Percentiles rank a stretch among this genome's conserved stretches.
Evolutionary conservation across 1,140 invertebrate genomes (phyloP).

Genomic region (Drosophila lacteicornis): DNA sequence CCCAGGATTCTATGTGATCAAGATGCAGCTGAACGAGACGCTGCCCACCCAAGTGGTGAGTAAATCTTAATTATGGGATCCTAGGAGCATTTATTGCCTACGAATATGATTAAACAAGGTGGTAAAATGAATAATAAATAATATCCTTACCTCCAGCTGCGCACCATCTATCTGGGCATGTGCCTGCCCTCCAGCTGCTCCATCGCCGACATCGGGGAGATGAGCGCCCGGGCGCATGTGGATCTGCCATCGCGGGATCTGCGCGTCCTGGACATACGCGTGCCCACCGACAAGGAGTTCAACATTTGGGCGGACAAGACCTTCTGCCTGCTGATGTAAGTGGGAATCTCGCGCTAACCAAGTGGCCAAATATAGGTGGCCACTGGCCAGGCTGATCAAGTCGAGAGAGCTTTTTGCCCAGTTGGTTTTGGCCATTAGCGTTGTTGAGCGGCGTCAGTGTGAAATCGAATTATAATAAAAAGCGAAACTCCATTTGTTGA

Average conservation of each 20-base stretch:
- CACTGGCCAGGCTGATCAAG: background rate
- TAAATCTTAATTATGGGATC: conserved; percentile 8
- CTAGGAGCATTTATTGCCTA: too few relatives aligned
- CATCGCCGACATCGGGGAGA: conserved; percentile 86
- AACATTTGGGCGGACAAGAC: conserved; percentile 88
- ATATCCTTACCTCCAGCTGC: conserved; percentile 76
- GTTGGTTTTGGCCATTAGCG: conserved; percentile 49
- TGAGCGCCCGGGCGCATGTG: conserved; percentile 87
- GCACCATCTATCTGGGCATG: conserved; percentile 89
- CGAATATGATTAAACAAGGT: too few relatives aligned
- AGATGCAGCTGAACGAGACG: conserved; percentile 86
- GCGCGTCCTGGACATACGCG: conserved; percentile 87
- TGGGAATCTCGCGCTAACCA: conserved; percentile 24
- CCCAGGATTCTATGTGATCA: conserved; percentile 87
- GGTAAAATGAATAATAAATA: too few relatives aligned
- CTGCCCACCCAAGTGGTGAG: conserved; percentile 85
- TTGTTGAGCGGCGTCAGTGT: conserved; percentile 10
- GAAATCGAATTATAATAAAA: conserved; percentile 48
- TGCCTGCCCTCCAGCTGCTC: conserved; percentile 90
- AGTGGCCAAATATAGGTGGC: conserved; percentile 15
- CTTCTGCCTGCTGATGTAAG: conserved; percentile 90
- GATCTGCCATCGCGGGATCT: conserved; percentile 84
- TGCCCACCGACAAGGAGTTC: conserved; percentile 88
- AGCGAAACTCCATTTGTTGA: conserved; percentile 45
- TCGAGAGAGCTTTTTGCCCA: conserved; percentile 12